These are phyloP conservation scores for Epinotia demarniana DNA, from an alignment of 2,888 invertebrate species.

Conservation along the genomic window DNA sequence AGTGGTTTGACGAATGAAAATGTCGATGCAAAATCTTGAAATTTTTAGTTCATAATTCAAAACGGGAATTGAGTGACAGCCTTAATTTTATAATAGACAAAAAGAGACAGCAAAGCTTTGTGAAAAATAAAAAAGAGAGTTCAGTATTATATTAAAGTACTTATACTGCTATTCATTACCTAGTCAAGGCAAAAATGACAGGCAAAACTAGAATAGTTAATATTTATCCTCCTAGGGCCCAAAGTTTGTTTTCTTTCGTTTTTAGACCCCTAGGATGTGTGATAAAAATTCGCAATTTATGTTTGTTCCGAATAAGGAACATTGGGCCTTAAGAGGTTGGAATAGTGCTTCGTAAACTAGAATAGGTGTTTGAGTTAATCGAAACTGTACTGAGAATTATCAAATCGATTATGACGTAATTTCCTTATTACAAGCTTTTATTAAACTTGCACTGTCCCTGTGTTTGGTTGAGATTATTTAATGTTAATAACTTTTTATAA, in stretches of 20 bases:
- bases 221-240: conserved; percentile 19
- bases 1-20: not conserved
- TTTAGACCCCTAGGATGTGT: not conserved
- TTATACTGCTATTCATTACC: not conserved
- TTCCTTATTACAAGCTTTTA: not conserved
- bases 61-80: not conserved
- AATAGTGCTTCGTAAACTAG: conserved; percentile 2
- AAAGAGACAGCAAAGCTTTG: not conserved
- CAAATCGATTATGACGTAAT: not conserved
- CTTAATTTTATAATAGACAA: too few relatives aligned
- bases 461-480: too few relatives aligned
- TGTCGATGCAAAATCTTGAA: not conserved
- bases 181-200: not conserved
- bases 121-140: not conserved
- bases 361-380: conserved; percentile 5
- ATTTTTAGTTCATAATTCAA: not conserved
- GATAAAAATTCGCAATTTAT: not conserved
- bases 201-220: conserved; percentile 1
- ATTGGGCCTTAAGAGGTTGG: conserved; percentile 26
- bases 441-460: too few relatives aligned
- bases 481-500: too few relatives aligned
- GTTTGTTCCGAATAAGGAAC: conserved; percentile 10
- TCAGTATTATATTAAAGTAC: too few relatives aligned
- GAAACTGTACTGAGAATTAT: not conserved
- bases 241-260: not conserved